Base-by-base conservation (phyloP, 2,113 vertebrate species). In the Anguilla japonica region DNA sequence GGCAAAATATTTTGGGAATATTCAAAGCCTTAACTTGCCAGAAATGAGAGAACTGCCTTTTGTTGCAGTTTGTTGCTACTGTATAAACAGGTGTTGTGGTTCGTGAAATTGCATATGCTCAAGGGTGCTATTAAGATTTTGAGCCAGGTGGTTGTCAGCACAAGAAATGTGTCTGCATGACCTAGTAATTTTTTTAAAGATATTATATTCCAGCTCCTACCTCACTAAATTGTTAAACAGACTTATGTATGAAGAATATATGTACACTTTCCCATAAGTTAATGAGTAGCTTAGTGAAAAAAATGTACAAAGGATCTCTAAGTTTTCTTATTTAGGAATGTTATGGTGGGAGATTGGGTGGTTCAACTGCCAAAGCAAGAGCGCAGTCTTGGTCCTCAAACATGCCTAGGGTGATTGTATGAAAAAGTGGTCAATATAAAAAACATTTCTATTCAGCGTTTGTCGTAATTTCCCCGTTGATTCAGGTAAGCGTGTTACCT, bases 191-290 rank as follows among this genome's bases (percentile, higher is more conserved):
- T 26, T 86, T 57, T 63, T 81, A 89, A 92, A 91, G 93, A 95
- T 46, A 46, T 5, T 46, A 90, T 84, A 93, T 92, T 94, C 93
- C 93, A 94, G 90, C 92, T 85, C 91, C 89, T 88, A 92, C 89
- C 91, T 91, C 91, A 90, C 92, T 92, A 94, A 96, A 94, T 94
- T 94, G 93, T 95, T 95, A 95, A 93, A 87, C 89, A 96, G 95
- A 96, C 91, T 91, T 6, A 75, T 86, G 89, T 88, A 89, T 87
- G 83, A 80, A 81, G 56, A 71, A 82, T 57, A 26, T 87, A 57
- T 83, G 63, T 41, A 43, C 26, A 75, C 13, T n/a, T 75, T 75
- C n/a, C n/a, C 26, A 13, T 29, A 75, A 2, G 22, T 7, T 7
- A 71, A 46, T 50, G 43, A 56, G n/a, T 53, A 34, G 8, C 50